A percentile compares a stretch with the other conserved stretches of the same genome.
phyloP scores from a whole-genome alignment of 2,797 vertebrate genomes.

The Myiotriccus ornatus region DNA sequence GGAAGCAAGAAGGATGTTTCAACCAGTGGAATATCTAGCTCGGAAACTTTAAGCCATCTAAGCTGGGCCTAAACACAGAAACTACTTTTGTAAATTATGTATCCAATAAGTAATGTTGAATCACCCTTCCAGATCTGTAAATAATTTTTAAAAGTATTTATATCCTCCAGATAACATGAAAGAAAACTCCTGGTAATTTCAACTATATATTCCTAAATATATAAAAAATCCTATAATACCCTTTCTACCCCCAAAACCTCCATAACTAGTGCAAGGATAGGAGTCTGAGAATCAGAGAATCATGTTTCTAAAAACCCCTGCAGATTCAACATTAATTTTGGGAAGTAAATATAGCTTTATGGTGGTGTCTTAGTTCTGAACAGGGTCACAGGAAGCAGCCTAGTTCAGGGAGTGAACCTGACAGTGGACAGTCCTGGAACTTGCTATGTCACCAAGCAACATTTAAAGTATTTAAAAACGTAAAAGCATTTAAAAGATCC shows the following conservation, averaged over 20 bases:
- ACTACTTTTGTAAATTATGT: neutral
- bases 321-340: neutral
- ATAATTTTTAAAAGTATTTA: rapidly evolving
- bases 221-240: neutral
- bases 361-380: neutral
- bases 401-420: neutral
- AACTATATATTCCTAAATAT: neutral
- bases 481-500: neutral
- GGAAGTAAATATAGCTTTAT: neutral
- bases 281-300: neutral
- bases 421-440: neutral
- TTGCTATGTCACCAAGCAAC: neutral
- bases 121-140: neutral
- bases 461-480: neutral
- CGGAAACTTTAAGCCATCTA: neutral
- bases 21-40: neutral
- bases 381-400: neutral
- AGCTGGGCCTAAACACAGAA: neutral
- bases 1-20: neutral
- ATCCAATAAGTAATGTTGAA: neutral
- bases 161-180: neutral
- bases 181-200: neutral
- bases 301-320: neutral
- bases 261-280: neutral
- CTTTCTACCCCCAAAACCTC: neutral